Evolutionary conservation across 2,113 vertebrate species (phyloP).

Genomic region (Sminthopsis crassicaudata): DNA sequence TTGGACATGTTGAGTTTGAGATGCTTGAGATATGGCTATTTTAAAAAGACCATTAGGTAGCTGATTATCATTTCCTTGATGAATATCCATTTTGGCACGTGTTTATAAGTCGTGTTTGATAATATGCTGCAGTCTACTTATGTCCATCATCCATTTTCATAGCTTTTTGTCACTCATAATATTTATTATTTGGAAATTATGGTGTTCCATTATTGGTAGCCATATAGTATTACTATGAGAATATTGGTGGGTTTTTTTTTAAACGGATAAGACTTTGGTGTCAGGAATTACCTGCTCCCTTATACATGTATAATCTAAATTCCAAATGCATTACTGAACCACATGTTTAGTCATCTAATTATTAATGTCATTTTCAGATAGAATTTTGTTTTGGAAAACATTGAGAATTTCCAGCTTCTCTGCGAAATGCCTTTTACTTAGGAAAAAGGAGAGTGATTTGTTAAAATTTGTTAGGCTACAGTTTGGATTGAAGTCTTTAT

Average conservation of each 20-base stretch:
- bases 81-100: not conserved
- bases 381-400: not conserved
- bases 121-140: not conserved
- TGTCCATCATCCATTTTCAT: not conserved
- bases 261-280: no score
- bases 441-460: not conserved
- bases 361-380: not conserved
- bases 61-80: not conserved
- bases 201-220: not conserved
- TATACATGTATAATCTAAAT: not conserved
- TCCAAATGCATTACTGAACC: not conserved
- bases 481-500: not conserved
- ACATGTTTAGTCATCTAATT: not conserved
- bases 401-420: not conserved
- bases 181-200: not conserved
- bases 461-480: not conserved
- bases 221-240: not conserved
- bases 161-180: not conserved
- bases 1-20: not conserved
- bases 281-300: not conserved
- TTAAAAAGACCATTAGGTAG: not conserved
- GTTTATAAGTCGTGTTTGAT: not conserved
- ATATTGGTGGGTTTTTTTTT: not conserved
- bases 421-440: not conserved
- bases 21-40: not conserved